Percentiles rank a stretch among this genome's conserved stretches.
Evolutionary conservation across 1,140 invertebrate genomes (phyloP).

Genomic region (Rhagoletis zephyria): DNA sequence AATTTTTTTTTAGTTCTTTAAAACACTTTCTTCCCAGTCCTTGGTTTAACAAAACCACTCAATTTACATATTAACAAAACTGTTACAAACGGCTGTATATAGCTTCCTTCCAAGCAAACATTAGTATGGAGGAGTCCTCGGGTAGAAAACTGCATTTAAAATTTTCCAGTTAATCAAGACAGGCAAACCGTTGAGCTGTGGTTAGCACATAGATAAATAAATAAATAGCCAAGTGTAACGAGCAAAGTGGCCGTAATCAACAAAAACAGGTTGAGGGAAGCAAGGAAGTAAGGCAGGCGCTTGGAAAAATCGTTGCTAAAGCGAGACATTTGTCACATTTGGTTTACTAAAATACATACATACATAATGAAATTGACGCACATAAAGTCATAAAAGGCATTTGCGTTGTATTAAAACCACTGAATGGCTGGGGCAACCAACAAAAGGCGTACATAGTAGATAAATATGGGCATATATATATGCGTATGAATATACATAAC

Average conservation of each 20-base stretch:
- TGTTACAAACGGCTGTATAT: too few relatives aligned
- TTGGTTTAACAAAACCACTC: too few relatives aligned
- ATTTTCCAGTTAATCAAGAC: too few relatives aligned
- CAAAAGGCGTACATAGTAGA: background rate
- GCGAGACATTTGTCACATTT: background rate
- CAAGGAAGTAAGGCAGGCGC: background rate
- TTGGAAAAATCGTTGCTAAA: background rate
- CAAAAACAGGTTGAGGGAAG: background rate
- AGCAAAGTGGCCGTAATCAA: background rate
- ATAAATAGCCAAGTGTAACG: constrained; percentile 11
- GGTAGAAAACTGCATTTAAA: too few relatives aligned
- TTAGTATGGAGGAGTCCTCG: too few relatives aligned
- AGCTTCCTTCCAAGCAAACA: too few relatives aligned
- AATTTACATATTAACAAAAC: too few relatives aligned
- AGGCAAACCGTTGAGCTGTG: too few relatives aligned
- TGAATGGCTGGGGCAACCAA: background rate
- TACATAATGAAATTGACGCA: constrained; percentile 23
- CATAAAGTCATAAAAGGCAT: constrained; percentile 24
- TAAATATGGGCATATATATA: background rate
- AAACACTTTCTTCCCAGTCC: too few relatives aligned
- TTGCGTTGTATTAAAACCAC: constrained; percentile 22
- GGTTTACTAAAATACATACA: constrained; percentile 12
- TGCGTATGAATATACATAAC: background rate
- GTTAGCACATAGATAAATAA: background rate
- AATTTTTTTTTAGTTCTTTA: too few relatives aligned